Evolutionary conservation across 2,888 invertebrate genomes (phyloP), one percentile per base, ranked within the genome.

Genomic region (Lypha dubia): DNA sequence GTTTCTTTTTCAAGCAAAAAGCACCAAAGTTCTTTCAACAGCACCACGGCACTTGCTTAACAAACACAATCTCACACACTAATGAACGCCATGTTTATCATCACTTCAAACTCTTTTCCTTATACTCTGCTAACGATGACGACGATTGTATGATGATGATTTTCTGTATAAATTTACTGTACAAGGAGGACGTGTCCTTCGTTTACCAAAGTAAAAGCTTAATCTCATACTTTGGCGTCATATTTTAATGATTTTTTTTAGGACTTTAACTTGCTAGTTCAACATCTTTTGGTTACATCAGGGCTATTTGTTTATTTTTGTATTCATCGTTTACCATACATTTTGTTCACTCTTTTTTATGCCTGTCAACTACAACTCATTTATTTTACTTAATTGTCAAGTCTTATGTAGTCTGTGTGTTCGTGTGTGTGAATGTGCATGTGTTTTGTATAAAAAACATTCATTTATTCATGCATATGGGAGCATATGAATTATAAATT

Each of bases 341-440:
- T 62, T 38, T 28, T 74, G 58, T 38, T 38, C 32, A 20, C 44
- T 51, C 44, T 35, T 73, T 60, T 77, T 74, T 60, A 81, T 73
- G 79, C 71, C 75, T 84, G 86, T 84, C 86, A 84, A 79, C 86
- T 84, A 60, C 81, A 88, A 85, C 88, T 90, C 89, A 90, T 89
- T 89, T 89, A 89, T 89, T 89, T 89, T 89, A 89, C 90, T 89
- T 89, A 89, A 90, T 89, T 89, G 89, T 89, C 88, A 89, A 89
- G 89, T 88, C 87, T 87, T 87, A 32, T 20, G 51, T 22, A 41
- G 38, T 0, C 4, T 24, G 0, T 46, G 32, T 24, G 17, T 63
- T 22, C 62, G 11, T 28, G 20, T 20, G 41, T 41, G 3, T 24
- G 22, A 0, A 4, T 38, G 44, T 35, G 3, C 35, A 13, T 35